Base-by-base conservation (phyloP, 2,113 vertebrate species). In the Elanus axillaris region DNA sequence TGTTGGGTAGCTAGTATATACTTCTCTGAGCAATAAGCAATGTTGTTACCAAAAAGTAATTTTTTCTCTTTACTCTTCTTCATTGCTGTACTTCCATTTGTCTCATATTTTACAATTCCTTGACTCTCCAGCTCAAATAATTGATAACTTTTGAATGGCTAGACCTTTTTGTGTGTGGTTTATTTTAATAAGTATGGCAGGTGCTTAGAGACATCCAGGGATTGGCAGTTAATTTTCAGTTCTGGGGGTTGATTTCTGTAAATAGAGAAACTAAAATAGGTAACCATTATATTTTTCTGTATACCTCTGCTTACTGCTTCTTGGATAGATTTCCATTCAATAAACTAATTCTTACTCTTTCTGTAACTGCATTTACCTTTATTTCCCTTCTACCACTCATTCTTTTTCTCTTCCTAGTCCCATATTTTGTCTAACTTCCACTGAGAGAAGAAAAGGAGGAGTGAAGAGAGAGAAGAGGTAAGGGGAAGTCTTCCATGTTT, bases 391-490 rank as follows among this genome's bases (percentile, higher is more conserved):
- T 97, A 6, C 73, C 26, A 85, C 62, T 94, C 73, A 78, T 56
- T 94, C 91, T 97, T 68, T 95, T 97, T 96, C 48, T 97, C 58
- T 95, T 87, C 89, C 83, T 93, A 95, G 94, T 94, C 84, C 63
- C 58, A 21, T 96, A 96, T 82, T 95, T 95, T 97, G 90, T 97
- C 86, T 95, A 93, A 95, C 89, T 97, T 97, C 94, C 73, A 75
- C 88, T 96, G 91, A 93, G 86, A 91, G 94, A 95, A 84, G 90
- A 96, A 92, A 94, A 95, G 90, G 6, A 87, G 73, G 95, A 96
- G 96, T 95, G 95, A 97, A 95, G 89, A 94, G 80, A 81, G 83
- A 94, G 84, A 92, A 93, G 91, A 95, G 96, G 95, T 96, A 97
- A 95, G 88, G 95, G 67, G 62, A 73, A 85, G 45, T 64, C 69